Evolutionary conservation across 2,113 vertebrate genomes (phyloP).

Genomic region (Etheostoma cragini): DNA sequence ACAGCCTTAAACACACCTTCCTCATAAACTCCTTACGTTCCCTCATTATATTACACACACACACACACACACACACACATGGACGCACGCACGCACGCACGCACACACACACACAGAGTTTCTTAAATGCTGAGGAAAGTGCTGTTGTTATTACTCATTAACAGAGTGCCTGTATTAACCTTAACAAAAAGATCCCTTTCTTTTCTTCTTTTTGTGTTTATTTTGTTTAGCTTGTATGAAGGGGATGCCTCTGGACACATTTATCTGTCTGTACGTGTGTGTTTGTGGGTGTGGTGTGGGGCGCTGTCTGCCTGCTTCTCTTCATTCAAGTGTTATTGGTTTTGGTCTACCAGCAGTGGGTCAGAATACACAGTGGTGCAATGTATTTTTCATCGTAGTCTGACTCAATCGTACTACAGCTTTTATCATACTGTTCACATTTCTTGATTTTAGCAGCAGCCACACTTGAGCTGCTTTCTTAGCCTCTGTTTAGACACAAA

Average conservation of each 20-base stretch:
- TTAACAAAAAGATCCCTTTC: slow-evolving; percentile 6
- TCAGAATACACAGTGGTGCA: slow-evolving; percentile 10
- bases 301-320: slow-evolving; percentile 10
- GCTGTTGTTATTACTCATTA: slow-evolving; percentile 15
- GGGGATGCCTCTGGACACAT: slow-evolving; percentile 28
- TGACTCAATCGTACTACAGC: too few relatives aligned
- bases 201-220: slow-evolving; percentile 26
- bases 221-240: slow-evolving; percentile 5
- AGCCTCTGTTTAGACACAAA: slow-evolving; percentile 74
- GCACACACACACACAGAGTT: neutral
- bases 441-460: too few relatives aligned
- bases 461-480: slow-evolving; percentile 65
- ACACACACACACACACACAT: neutral
- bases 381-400: too few relatives aligned
- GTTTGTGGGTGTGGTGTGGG: neutral
- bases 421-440: too few relatives aligned
- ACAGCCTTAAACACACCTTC: slow-evolving; percentile 9
- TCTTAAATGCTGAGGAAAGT: neutral
- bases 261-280: slow-evolving; percentile 28
- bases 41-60: neutral
- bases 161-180: neutral
- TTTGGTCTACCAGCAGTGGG: slow-evolving; percentile 11
- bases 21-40: neutral
- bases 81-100: neutral
- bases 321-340: slow-evolving; percentile 35